A percentile compares a stretch with the other conserved stretches of the same genome.
phyloP scores from a whole-genome alignment of 2,797 vertebrate species.

The Denticeps clupeoides region DNA sequence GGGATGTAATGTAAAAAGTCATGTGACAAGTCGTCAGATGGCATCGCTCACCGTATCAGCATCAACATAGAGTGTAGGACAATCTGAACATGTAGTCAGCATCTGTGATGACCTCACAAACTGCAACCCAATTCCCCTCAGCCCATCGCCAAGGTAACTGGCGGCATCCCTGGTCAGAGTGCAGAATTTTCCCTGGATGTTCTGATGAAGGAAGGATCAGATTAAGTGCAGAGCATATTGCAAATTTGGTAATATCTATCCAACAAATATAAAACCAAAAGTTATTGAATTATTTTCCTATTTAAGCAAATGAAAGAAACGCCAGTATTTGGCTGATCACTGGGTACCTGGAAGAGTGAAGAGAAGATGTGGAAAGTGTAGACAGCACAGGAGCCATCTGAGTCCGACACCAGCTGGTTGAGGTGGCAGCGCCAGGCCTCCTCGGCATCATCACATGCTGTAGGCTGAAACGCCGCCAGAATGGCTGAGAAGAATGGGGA shows the following conservation, averaged over 20 bases:
- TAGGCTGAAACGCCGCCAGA: constrained; percentile 89
- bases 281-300: background rate
- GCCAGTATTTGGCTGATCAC: background rate
- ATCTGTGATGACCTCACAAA: constrained; percentile 95
- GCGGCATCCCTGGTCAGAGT: constrained; percentile 86
- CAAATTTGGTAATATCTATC: too few species aligned
- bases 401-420: constrained; percentile 89
- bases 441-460: constrained; percentile 83
- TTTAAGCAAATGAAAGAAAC: background rate
- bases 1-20: too few species aligned
- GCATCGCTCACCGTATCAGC: constrained; percentile 84
- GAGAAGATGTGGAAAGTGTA: constrained; percentile 98
- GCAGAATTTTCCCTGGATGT: constrained; percentile 96
- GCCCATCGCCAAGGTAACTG: constrained; percentile 85
- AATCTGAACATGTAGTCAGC: constrained; percentile 88
- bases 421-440: constrained; percentile 93
- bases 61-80: constrained; percentile 90
- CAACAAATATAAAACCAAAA: too few species aligned
- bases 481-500: constrained; percentile 97
- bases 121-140: constrained; percentile 91
- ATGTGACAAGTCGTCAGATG: background rate
- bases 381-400: constrained; percentile 88
- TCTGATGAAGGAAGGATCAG: constrained; percentile 56
- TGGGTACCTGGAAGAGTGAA: constrained; percentile 83
- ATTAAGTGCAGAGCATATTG: too few species aligned